Evolutionary conservation across 2,888 invertebrate species (phyloP), one percentile per base, ranked within the genome.

Genomic region (Nomada flava): DNA sequence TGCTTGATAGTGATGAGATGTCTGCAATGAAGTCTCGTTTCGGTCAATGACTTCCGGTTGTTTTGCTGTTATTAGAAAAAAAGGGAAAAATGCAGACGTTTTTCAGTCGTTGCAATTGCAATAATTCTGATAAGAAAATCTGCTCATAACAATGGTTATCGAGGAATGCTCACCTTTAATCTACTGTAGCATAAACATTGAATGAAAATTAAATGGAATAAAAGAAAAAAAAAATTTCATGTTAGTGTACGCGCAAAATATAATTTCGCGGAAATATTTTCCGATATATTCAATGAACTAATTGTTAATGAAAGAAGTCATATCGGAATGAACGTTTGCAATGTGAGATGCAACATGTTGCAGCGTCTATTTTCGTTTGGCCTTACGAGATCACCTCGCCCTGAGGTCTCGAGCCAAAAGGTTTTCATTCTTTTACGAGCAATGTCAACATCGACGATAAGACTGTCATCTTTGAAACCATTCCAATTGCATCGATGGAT

Each of bases 331-430:
- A 67, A 71, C 71, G 79, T 79, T 79, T 60, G 9, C 79, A 79
- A 77, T 72, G 29, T n/a, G 64, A 73, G 23, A 63, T 68, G 71
- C 82, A 82, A 76, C 59, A 82, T 50, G 76, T 76, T 82, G 76
- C 76, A 72, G 64, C 20, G 47, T 68, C 68, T 82, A 82, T 82
- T 82, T 82, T 82, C 20, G 76, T 59, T 68, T 59, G 63, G 80
- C 80, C 57, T 80, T 80, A 80, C 60, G 47, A 13, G 53, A 55
- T 62, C 71, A 9, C 10, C 20, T 79, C 55, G 52, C 50, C 57
- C 72, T 68, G 63, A 80, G 57, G 68, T 72, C 68, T 72, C 44
- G 60, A 72, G 80, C 80, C 83, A 82, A 82, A 76, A 42, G 1
- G 18, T 64, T 68, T 82, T 57, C 62, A 67, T 74, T 81, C 75